Percentiles rank a stretch among this genome's conserved stretches.
phyloP scores from a whole-genome alignment of 2,888 invertebrate genomes.

The Sclerodermus sp. region DNA sequence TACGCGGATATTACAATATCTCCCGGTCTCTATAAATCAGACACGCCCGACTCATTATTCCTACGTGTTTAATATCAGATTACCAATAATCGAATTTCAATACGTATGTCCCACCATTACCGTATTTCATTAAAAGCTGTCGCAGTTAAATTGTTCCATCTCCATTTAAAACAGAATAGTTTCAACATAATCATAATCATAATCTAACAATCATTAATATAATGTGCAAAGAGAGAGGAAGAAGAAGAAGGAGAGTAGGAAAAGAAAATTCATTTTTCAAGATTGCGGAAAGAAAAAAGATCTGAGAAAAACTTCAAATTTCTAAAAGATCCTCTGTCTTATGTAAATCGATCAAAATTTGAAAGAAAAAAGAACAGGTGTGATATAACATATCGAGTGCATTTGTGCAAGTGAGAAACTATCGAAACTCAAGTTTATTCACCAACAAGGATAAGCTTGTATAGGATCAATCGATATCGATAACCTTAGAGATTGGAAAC shows the following conservation, averaged over 20 bases:
- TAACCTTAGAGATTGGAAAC: too few species aligned
- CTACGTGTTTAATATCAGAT: constrained; percentile 16
- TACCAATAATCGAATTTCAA: constrained; percentile 21
- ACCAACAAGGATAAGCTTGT: too few species aligned
- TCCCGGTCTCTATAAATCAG: constrained; percentile 13
- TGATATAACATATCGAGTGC: too few species aligned
- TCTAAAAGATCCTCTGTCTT: too few species aligned
- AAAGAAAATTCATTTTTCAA: not conserved
- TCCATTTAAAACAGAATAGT: not conserved
- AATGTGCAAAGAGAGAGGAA: constrained; percentile 1
- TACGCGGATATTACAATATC: constrained; percentile 13
- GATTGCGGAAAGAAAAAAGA: not conserved
- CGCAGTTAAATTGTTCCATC: not conserved
- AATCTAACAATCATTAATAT: too few species aligned
- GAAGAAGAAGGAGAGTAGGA: constrained; percentile 2
- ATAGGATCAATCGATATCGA: too few species aligned
- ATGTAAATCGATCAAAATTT: too few species aligned
- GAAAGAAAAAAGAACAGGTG: too few species aligned
- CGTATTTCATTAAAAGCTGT: not conserved
- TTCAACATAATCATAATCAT: too few species aligned
- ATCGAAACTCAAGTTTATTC: too few species aligned
- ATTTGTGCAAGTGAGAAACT: too few species aligned
- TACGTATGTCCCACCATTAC: constrained; percentile 12
- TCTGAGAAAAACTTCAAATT: too few species aligned
- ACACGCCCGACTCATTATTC: constrained; percentile 13